Conservation (phyloP, 2,113 vertebrate genomes). For the Upupa epops region DNA sequence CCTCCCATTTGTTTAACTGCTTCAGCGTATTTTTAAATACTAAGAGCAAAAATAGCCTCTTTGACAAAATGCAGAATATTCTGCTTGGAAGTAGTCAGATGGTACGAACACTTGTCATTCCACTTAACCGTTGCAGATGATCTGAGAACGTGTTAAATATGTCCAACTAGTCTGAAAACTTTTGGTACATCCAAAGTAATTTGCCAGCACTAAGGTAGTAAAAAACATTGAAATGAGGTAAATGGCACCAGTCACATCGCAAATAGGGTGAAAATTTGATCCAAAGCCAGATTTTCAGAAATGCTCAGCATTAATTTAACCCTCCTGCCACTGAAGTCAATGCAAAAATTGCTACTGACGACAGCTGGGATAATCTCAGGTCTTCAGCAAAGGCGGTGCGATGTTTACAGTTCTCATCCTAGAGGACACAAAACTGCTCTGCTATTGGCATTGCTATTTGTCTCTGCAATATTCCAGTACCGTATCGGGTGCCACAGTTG, state of each 20-base stretch:
- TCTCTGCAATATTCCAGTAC: rapidly evolving
- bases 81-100: constrained; percentile 9
- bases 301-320: background rate
- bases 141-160: background rate
- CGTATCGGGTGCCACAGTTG: background rate
- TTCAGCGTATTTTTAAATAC: constrained; percentile 41
- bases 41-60: constrained; percentile 22
- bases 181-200: background rate
- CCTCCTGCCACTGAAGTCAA: background rate
- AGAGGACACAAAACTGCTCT: background rate
- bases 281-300: background rate
- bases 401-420: background rate
- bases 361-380: background rate
- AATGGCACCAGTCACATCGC: background rate
- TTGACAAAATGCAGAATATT: constrained; percentile 21
- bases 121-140: background rate
- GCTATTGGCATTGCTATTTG: background rate
- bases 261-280: background rate
- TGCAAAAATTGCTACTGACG: background rate
- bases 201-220: background rate
- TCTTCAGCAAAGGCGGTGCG: background rate
- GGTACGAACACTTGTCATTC: background rate
- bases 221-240: background rate
- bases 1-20: constrained; percentile 15
- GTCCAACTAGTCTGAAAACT: constrained; percentile 1